Evolutionary conservation across 2,113 vertebrate genomes (phyloP), one percentile per base, ranked within the genome.

Genomic region (Entosphenus tridentatus): DNA sequence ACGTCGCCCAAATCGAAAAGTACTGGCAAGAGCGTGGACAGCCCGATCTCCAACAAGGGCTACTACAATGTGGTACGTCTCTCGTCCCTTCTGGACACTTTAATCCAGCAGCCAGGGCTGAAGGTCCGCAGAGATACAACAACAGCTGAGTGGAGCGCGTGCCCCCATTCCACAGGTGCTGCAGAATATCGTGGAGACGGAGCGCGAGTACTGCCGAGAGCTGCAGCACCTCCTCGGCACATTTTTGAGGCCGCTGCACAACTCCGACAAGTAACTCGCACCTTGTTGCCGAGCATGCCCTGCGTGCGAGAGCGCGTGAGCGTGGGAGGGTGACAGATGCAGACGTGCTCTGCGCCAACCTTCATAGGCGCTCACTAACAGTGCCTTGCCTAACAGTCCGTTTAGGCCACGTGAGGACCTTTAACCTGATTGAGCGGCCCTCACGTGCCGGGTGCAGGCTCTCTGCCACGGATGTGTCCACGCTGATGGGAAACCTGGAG

Each of bases 101-200:
- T 21, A 57, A 14, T 69, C 56, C 62, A 17, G 65, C 57, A 70
- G 57, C 12, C 56, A 9, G 11, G 39, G 17, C 11, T 55, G 17
- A 39, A 16, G 11, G 54, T 12, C 57, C 39, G 39, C 39, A 39
- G 39, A 39, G 39, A 39, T 39, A 39, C 39, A 39, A 39, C 39
- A 39, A 39, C 39, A 39, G 39, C 5, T 39, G 39, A 39, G 39
- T 39, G 39, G 39, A 39, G 39, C 39, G 39, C 39, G 39, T 39
- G 6, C 39, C 39, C 39, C 39, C 39, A 39, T 39, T 39, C 39
- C 70, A 14, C 79, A 96, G 93, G 93, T 95, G 57, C 85, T 96
- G 67, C 92, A 96, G 77, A 92, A 91, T 80, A 91, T 98, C 77
- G 77, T 95, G 81, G 93, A 98, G 74, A 87, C 88, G 54, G 93